phyloP scores from a whole-genome alignment of 2,113 vertebrate genomes.

The Coptodon bakossiorum region DNA sequence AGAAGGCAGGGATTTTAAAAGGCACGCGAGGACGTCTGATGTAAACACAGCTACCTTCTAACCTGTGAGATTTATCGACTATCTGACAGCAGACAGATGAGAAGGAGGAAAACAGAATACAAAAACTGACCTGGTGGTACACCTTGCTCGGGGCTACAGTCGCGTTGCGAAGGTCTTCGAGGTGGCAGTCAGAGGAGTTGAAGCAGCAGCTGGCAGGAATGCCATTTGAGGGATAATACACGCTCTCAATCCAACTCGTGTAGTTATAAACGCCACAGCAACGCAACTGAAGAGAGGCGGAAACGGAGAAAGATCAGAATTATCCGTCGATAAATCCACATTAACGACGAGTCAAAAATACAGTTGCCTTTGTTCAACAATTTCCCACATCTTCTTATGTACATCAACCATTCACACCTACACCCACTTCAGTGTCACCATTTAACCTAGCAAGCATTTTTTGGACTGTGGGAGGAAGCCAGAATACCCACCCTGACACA shows the following conservation, averaged over 20 bases:
- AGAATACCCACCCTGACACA: not conserved
- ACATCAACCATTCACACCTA: not conserved
- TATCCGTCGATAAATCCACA: not conserved
- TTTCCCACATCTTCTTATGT: not conserved
- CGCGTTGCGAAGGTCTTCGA: conserved; percentile 85
- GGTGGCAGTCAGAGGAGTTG: conserved; percentile 84
- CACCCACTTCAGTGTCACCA: not conserved
- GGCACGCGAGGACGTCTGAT: not conserved
- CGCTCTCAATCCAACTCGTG: conserved; percentile 92
- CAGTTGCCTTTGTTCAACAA: not conserved
- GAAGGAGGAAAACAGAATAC: not conserved
- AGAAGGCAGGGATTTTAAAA: not conserved
- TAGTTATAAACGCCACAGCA: conserved; percentile 98
- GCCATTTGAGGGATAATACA: conserved; percentile 86
- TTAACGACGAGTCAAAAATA: not conserved
- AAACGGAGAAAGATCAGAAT: not conserved
- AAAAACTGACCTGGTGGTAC: conserved; percentile 84
- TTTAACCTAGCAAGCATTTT: not conserved
- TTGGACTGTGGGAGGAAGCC: not conserved
- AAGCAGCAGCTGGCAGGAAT: conserved; percentile 92
- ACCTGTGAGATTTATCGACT: not conserved
- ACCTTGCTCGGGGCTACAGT: conserved; percentile 89
- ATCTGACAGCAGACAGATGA: not conserved
- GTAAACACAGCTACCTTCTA: not conserved
- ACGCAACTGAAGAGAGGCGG: conserved; percentile 76